A percentile compares a stretch with the other conserved stretches of the same genome.
These are phyloP conservation scores for Argya squamiceps DNA, from an alignment of 2,797 vertebrate species.

Conservation along the genomic window DNA sequence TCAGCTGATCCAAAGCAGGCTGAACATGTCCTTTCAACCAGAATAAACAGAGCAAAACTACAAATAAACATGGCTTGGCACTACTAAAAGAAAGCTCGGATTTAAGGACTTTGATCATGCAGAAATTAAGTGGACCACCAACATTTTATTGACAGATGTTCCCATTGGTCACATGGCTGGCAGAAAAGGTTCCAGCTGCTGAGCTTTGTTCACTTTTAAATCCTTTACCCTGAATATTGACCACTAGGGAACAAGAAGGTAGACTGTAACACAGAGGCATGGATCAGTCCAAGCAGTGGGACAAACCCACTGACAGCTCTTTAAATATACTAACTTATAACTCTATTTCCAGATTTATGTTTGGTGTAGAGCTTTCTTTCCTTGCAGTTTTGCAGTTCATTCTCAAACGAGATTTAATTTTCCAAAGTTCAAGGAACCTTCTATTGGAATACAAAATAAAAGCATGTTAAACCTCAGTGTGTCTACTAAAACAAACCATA, in stretches of 20 bases:
- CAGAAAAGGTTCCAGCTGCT: constrained; percentile 49
- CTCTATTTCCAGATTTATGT: not conserved
- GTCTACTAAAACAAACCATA: not conserved
- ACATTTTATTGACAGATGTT: constrained; percentile 56
- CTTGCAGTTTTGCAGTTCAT: not conserved
- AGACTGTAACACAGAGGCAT: not conserved
- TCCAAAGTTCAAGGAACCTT: not conserved
- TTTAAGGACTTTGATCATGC: constrained; percentile 62
- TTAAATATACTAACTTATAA: not conserved
- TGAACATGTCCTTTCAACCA: constrained; percentile 49
- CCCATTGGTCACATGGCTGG: not conserved
- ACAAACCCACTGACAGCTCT: not conserved
- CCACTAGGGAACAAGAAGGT: not conserved
- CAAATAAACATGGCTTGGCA: constrained; percentile 71
- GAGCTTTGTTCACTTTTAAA: not conserved
- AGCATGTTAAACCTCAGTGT: not conserved
- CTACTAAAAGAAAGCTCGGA: constrained; percentile 37
- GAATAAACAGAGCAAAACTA: constrained; percentile 63
- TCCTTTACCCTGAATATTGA: not conserved
- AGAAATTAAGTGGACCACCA: constrained; percentile 65
- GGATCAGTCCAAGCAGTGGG: not conserved
- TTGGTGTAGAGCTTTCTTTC: not conserved
- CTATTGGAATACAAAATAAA: not conserved
- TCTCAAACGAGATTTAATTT: not conserved
- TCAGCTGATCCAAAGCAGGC: constrained; percentile 57